Percentiles rank a stretch among this genome's conserved stretches.
Conservation (phyloP, 2,113 vertebrate genomes). For the Patagioenas fasciata region DNA sequence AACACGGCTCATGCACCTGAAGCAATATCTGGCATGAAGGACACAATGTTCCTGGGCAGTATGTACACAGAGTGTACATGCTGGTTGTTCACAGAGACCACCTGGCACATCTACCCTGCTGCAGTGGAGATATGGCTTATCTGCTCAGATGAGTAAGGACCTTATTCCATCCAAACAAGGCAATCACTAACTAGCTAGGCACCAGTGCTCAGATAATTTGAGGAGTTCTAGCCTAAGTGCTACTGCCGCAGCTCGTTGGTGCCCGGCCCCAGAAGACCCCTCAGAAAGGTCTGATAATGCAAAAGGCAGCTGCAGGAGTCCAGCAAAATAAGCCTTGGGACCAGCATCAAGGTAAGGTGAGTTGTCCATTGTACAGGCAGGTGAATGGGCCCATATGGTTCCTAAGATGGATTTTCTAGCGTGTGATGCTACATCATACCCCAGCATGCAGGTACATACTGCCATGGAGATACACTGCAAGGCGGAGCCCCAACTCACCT, state of each 20-base stretch:
- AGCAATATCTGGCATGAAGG: neutral
- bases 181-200: neutral
- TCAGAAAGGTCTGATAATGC: neutral
- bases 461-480: neutral
- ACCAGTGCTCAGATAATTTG: neutral
- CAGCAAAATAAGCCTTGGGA: neutral
- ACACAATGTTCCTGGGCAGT: no score
- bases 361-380: neutral
- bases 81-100: neutral
- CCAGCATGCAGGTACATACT: fast-evolving
- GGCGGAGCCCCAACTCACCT: neutral
- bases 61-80: neutral
- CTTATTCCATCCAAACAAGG: neutral
- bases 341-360: neutral
- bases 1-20: fast-evolving
- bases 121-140: neutral
- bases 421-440: neutral
- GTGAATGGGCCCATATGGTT: fast-evolving
- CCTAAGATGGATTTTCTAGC: neutral
- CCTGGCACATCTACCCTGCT: neutral
- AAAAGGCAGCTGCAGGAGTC: neutral
- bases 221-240: neutral
- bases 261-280: neutral
- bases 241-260: neutral
- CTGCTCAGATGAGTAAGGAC: neutral